Base-by-base conservation (phyloP, 1,140 invertebrate species). In the Ooceraea biroi region DNA sequence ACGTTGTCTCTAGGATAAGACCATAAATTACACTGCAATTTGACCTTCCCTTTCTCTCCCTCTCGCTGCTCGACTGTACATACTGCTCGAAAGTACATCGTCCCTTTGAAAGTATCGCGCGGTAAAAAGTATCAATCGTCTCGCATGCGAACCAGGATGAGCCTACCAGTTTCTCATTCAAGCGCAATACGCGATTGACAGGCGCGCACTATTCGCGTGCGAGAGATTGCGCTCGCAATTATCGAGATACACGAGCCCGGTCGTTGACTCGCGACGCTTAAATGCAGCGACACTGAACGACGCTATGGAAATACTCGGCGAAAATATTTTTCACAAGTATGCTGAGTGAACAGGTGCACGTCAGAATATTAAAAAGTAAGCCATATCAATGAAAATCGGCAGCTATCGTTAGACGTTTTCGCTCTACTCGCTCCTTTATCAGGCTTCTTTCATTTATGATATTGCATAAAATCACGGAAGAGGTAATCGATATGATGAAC, bases 211-310 rank as follows among this genome's bases (percentile, higher is more conserved):
- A 63, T 30, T 82, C 58, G 71, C 71, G 60, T 74, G 58, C 71
- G 30, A 76, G 55, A 52, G 22, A 83, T 76, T 73, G 46, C 69
- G 27, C 10, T 48, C 2, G 69, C 57, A 83, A 83, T 83, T 83
- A 76, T 74, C 44, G 25, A 2, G n/a, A 73, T 48, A 27, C 36
- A 48, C 44, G 27, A 60, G 44, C n/a, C 36, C 25, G 36, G 30
- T 44, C 25, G 41, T 82, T 73, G 68, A 82, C 69, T 82, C 41
- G 25, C 44, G 41, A 1, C n/a, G 27, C 57, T 73, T 48, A 60
- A 46, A 72, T 48, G 8, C 19, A 25, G 60, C 55, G 17, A 78
- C 4, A 48, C 17, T 7, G 36, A 36, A 17, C 30, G 25, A 50
- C 4, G 8, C 22, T 55, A 14, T 36, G 14, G 0, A 48, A 60